Conservation (phyloP, 1,140 invertebrate genomes). For the Anadara kagoshimensis region DNA sequence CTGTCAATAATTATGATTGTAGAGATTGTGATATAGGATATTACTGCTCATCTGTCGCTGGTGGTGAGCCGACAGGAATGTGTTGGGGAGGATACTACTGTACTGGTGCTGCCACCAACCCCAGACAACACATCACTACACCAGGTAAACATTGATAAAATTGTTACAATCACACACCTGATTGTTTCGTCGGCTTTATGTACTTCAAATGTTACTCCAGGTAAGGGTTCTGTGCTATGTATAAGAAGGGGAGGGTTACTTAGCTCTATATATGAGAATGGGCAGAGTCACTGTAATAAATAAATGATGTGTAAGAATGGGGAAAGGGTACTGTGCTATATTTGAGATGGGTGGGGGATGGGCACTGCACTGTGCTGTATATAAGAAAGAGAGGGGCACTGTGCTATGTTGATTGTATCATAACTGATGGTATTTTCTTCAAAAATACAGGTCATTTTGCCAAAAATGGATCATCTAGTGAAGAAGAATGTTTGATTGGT, state of each 20-base stretch:
- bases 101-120: constrained; percentile 55
- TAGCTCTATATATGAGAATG: too few species aligned
- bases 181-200: neutral
- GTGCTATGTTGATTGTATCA: neutral
- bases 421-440: neutral
- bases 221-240: neutral
- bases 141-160: constrained; percentile 50
- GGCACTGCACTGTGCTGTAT: neutral
- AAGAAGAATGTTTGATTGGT: constrained; percentile 62
- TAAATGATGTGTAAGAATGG: too few species aligned
- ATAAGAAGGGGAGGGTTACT: neutral
- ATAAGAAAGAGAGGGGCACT: neutral
- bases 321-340: too few species aligned
- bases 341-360: too few species aligned
- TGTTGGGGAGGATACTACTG: constrained; percentile 71
- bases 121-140: constrained; percentile 55
- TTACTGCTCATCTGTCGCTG: constrained; percentile 67
- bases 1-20: constrained; percentile 69
- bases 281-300: too few species aligned
- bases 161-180: neutral
- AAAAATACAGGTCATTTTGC: constrained; percentile 61
- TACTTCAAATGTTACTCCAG: too few species aligned
- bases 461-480: constrained; percentile 59
- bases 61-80: constrained; percentile 64
- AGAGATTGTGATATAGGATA: constrained; percentile 67